Conservation (phyloP, 2,113 vertebrate species). For the Otocyon megalotis region DNA sequence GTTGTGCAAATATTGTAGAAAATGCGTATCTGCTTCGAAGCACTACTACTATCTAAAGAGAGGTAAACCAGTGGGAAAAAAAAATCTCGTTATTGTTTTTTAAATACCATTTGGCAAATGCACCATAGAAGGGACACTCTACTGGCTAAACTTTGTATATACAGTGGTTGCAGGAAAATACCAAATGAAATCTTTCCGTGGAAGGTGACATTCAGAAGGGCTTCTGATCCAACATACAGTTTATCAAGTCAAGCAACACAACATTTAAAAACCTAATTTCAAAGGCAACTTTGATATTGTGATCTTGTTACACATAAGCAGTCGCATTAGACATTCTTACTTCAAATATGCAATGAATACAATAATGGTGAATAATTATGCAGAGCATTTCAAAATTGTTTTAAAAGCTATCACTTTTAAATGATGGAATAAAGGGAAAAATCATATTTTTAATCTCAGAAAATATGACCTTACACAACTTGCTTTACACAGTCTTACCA, state of each 20-base stretch:
- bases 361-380: neutral
- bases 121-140: neutral
- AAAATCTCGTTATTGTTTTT: neutral
- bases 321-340: neutral
- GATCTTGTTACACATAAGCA: neutral
- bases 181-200: neutral
- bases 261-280: neutral
- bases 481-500: neutral
- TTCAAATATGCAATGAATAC: neutral
- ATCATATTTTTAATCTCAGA: neutral
- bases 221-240: neutral
- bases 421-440: neutral
- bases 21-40: neutral
- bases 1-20: neutral
- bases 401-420: neutral
- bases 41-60: neutral
- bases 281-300: neutral
- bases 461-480: neutral
- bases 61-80: neutral
- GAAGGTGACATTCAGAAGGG: slow-evolving; percentile 47
- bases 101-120: neutral
- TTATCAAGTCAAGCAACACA: neutral
- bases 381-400: slow-evolving; percentile 13
- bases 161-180: neutral
- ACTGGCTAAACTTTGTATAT: neutral